phyloP scores from a whole-genome alignment of 2,113 vertebrate species.

The Gopherus evgoodei region DNA sequence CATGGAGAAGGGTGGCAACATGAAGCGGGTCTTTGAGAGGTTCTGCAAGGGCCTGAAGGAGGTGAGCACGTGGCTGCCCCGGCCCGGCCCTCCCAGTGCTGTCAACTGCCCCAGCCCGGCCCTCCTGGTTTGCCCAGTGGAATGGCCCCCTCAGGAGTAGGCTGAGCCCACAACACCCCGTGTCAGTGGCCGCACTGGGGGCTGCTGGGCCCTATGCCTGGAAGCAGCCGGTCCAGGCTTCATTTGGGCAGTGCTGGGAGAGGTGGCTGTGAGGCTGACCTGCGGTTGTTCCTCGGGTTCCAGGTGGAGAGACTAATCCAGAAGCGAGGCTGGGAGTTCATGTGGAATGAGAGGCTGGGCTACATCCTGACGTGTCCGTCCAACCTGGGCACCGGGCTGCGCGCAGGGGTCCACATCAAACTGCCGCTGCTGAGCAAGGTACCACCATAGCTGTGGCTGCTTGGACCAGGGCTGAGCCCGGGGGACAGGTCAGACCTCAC shows the following conservation, averaged over 20 bases:
- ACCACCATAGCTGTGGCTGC: neutral
- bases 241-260: fast-evolving
- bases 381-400: constrained; percentile 87
- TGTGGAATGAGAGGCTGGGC: constrained; percentile 88
- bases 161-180: neutral
- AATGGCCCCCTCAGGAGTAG: neutral
- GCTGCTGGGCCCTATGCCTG: neutral
- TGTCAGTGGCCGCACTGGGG: neutral
- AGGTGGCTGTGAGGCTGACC: fast-evolving
- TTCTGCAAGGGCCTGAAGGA: constrained; percentile 95
- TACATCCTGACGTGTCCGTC: constrained; percentile 89
- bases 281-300: neutral
- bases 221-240: neutral
- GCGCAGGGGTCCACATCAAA: constrained; percentile 87
- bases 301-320: constrained; percentile 87
- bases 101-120: neutral
- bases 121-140: fast-evolving
- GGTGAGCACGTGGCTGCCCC: constrained; percentile 59
- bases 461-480: neutral
- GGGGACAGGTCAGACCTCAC: neutral
- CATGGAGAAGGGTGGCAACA: constrained; percentile 94
- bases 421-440: constrained; percentile 88
- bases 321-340: constrained; percentile 89
- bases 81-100: too few species aligned
- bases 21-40: constrained; percentile 96